Base-by-base conservation (phyloP, 2,797 vertebrate species). In the Catamblyrhynchus diadema region DNA sequence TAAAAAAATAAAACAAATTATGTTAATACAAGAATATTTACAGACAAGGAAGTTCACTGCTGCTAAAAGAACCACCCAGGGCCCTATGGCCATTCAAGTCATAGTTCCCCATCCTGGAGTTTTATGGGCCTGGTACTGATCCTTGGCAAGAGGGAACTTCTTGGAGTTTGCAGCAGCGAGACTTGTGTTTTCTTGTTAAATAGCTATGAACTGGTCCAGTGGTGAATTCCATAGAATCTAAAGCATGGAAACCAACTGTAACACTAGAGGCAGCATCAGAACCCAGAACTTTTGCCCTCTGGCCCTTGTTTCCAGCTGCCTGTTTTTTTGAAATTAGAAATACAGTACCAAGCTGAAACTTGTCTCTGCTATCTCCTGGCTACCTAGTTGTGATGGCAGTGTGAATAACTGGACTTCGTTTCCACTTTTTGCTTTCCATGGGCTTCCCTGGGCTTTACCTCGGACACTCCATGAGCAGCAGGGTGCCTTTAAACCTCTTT, bases 1-100 rank as follows among this genome's bases (percentile, higher is more conserved):
- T 89, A 66, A 94, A 95, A 94, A 95, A 95, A 90, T 77, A 87
- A 75, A 86, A 32, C 18, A 59, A 88, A 85, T 37, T 33, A 86
- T 59, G 59, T 93, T 96, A 94, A 84, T 88, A 81, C 14, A 32
- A 95, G 66, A 42, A 44, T 80, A 86, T 77, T 86, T 85, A 90
- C 28, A 84, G 66, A 28, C 24, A 61, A n/a, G 18, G 10, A 81
- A 88, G 51, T 86, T 88, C 48, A 39, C 23, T 25, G 39, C 39
- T 84, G 20, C 48, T 56, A 51, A 73, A 73, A 75, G 48, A 79
- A 84, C 18, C 27, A 72, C 32, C 44, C 37, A 60, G 51, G 33
- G 25, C 6, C n/a, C n/a, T 22, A 32, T 14, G 51, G 65, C 21
- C 13, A n/a, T 77, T 82, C 45, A 72, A 80, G 28, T 61, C 19